Evolutionary conservation across 2,113 vertebrate genomes (phyloP).

Genomic region (Ictalurus punctatus): DNA sequence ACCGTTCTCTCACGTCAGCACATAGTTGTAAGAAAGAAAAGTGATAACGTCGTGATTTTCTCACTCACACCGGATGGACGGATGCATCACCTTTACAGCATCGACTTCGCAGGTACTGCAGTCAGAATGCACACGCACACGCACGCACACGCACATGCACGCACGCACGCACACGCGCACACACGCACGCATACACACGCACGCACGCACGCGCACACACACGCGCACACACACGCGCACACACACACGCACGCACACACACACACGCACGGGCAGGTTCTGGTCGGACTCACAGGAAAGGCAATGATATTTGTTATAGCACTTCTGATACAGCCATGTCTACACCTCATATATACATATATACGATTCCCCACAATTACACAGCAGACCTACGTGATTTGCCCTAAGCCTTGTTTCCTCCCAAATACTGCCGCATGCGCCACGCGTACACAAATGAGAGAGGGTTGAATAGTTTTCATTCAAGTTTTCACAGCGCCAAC

Average conservation of each 20-base stretch:
- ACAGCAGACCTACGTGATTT: not conserved
- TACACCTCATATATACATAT: not conserved
- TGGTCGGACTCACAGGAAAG: not conserved
- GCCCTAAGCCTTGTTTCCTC: not conserved
- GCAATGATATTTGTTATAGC: not conserved
- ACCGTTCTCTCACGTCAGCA: not conserved
- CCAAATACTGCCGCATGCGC: not conserved
- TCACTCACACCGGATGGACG: not conserved
- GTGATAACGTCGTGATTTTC: not conserved
- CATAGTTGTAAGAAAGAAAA: not conserved
- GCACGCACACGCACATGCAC: conserved; percentile 2
- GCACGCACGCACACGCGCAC: conserved; percentile 9
- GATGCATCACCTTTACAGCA: not conserved
- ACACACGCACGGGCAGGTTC: conserved; percentile 32
- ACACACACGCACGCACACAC: conserved; percentile 9
- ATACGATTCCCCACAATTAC: not conserved
- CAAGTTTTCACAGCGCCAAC: conserved; percentile 57
- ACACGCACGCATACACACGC: conserved; percentile 14
- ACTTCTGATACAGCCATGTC: not conserved
- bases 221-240: conserved; percentile 5
- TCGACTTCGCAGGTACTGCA: not conserved
- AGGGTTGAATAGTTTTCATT: conserved; percentile 36
- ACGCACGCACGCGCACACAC: not conserved
- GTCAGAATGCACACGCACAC: not conserved
- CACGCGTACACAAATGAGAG: conserved; percentile 30